Base-by-base conservation (phyloP, 2,797 vertebrate species). In the Chelmon rostratus region DNA sequence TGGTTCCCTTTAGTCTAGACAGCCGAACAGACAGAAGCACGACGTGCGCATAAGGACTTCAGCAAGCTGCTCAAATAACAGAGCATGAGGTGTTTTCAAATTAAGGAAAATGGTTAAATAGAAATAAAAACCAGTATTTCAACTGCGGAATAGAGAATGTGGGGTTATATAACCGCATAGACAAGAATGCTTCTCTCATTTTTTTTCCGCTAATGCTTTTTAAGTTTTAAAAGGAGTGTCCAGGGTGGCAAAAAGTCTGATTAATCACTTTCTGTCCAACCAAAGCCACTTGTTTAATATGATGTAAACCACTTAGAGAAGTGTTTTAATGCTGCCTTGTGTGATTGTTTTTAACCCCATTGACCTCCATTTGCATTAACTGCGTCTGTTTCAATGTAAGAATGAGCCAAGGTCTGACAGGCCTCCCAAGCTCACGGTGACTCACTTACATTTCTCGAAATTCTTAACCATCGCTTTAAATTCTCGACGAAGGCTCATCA, bases 381-480 rank as follows among this genome's bases (percentile, higher is more conserved):
- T 0, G 7, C 33, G 23, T 68, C 37, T 58, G 37, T 47, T 80
- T 75, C 56, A 37, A 47, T 25, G 31, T 18, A 40, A 71, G 46
- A 72, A 40, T 12, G n/a, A 74, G 69, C 62, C 68, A 6, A 0
- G 59, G 52, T 69, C 72, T 76, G 49, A 78, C 53, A 44, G 74
- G 63, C 68, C 68, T 76, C 38, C 52, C 25, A 11, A 64, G 75
- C 78, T 74, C 76, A 35, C 10, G 0, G 33, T 87, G 78, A 86
- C 82, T 85, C 86, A 73, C 65, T 6, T 35, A n/a, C 54, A 62
- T 73, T 83, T 76, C 58, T 77, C 10, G 0, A 53, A 77, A 76
- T 74, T 79, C 72, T 71, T 11, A 61, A 53, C 67, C 11, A 37
- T 73, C 61, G 0, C 81, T 83, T 87, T 66, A 81, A 82, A 87